Conservation (phyloP, 2,113 vertebrate species). For the Lamprotornis superbus region DNA sequence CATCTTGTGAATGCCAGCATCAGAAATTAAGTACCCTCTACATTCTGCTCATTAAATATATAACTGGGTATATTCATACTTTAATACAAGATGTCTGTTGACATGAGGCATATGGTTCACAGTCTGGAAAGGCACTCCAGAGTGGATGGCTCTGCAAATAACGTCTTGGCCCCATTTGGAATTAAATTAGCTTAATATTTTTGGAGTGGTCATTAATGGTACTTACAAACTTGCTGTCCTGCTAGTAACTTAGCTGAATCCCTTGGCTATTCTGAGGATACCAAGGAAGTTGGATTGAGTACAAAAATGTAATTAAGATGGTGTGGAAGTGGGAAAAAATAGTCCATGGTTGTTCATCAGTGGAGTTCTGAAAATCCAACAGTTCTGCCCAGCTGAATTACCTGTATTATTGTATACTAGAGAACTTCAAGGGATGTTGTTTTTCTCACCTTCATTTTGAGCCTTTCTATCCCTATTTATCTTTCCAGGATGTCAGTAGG, state of each 20-base stretch:
- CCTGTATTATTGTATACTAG: neutral
- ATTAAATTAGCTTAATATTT: slow-evolving; percentile 36
- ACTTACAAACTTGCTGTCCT: neutral
- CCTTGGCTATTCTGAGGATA: neutral
- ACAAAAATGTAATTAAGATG: neutral
- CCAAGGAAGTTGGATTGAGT: neutral
- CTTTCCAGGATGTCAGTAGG: neutral
- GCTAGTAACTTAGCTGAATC: neutral
- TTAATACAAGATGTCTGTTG: neutral
- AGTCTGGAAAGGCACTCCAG: slow-evolving; percentile 7
- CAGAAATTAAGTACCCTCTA: neutral
- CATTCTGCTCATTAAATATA: neutral
- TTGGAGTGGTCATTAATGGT: slow-evolving; percentile 38
- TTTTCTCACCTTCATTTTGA: neutral
- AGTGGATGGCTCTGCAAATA: slow-evolving; percentile 42
- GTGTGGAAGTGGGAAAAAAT: neutral
- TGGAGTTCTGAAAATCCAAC: neutral
- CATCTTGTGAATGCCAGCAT: neutral
- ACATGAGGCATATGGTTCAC: slow-evolving; percentile 5
- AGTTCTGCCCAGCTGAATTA: neutral
- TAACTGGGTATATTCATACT: neutral
- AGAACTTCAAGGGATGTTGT: neutral
- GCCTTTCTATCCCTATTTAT: neutral
- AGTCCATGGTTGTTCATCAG: neutral
- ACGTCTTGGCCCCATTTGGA: neutral